Percentiles rank a stretch among this genome's conserved stretches.
These are phyloP conservation scores for Hassar affinis DNA, from an alignment of 2,113 vertebrate genomes.

Conservation along the genomic window DNA sequence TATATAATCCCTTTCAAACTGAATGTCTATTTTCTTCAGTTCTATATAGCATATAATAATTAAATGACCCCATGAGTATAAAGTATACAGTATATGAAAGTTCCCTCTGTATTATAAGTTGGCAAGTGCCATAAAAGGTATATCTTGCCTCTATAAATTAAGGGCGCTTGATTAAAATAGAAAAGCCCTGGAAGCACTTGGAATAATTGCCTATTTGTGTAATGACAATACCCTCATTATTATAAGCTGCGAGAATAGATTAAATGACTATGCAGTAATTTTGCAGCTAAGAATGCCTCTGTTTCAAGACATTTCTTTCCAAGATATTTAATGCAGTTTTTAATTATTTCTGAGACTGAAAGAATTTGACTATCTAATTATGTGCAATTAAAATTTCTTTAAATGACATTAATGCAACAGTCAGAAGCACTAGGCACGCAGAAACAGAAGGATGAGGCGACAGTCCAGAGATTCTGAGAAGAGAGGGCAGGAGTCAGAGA, in stretches of 20 bases:
- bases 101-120: not conserved
- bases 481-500: constrained; percentile 5
- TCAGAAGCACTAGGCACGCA: not conserved
- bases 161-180: constrained; percentile 3
- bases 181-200: constrained; percentile 26
- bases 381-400: not conserved
- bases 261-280: constrained; percentile 23
- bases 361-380: not conserved
- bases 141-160: not conserved
- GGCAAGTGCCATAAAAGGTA: not conserved
- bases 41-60: not conserved
- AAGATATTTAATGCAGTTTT: not conserved
- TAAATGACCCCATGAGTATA: not conserved
- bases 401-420: not conserved
- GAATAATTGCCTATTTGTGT: constrained; percentile 28
- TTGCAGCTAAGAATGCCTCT: not conserved
- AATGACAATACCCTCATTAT: constrained; percentile 40
- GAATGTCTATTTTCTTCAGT: not conserved
- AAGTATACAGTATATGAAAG: not conserved
- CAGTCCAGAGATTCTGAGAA: constrained; percentile 3
- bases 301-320: constrained; percentile 10
- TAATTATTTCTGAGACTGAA: constrained; percentile 4
- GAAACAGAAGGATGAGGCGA: not conserved
- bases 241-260: constrained; percentile 23
- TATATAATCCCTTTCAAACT: not conserved